Evolutionary conservation across 2,888 invertebrate species (phyloP), one percentile per base, ranked within the genome.

Genomic region (Cantharis lateralis): DNA sequence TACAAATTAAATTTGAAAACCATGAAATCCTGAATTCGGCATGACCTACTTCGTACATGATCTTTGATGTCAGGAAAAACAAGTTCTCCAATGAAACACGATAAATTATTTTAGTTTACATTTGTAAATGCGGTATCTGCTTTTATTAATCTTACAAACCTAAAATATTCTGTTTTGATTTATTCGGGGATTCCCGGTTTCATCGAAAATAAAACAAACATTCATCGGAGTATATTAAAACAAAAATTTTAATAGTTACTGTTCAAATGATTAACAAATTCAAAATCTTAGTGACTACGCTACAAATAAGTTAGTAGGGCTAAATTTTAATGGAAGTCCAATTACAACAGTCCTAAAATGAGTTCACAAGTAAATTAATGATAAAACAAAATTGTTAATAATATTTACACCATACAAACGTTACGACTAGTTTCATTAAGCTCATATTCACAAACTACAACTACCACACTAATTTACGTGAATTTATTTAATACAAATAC

Each of bases 221-320:
- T 48, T 7, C 9, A 48, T 48, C 48, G 68, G 63, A 61, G 16
- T 76, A 72, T 76, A 76, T 76, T 76, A 76, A 76, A 76, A 76
- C 70, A 76, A 76, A 68, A 18, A 32, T 69, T 26, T 28, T 63
- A 72, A 72, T 70, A 32, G 66, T 76, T 75, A 68, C 15, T 63
- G 24, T 48, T 62, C 61, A 72, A 28, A 72, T 76, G 69, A 72
- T 76, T 76, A 76, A 76, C 76, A 76, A 64, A 72, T 76, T 72
- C 69, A 72, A 72, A 72, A 72, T 69, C 69, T 68, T 74, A 16
- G 48, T 72, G 13, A 72, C 62, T 76, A 72, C 7, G 20, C 62
- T 63, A 70, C 72, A 76, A 70, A 32, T 74, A 69, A 74, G 70
- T 62, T 74, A 70, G 48, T 48, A 48, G 48, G 48, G 48, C 48